A percentile compares a stretch with the other conserved stretches of the same genome.
Evolutionary conservation across 2,113 vertebrate species (phyloP).

Genomic region (Pleuronectes platessa): DNA sequence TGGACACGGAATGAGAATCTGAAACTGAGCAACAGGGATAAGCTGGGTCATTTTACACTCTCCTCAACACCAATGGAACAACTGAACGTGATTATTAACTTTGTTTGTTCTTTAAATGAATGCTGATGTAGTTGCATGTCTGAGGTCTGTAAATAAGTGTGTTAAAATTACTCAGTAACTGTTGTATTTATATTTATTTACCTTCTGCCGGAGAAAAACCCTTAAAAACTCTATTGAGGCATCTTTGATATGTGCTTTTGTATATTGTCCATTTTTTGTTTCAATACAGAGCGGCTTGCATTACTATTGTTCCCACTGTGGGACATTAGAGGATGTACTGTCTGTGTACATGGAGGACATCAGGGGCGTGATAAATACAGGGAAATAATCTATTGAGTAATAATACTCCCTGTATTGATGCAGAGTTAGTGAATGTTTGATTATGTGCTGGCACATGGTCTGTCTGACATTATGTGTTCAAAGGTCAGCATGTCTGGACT

Average conservation of each 20-base stretch:
- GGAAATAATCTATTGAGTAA: neutral
- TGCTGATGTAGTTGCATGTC: no score
- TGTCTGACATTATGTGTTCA: neutral
- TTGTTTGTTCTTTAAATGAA: no score
- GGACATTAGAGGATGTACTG: no score
- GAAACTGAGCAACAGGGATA: conserved; percentile 19
- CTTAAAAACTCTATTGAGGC: neutral
- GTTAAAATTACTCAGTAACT: no score
- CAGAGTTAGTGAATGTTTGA: neutral
- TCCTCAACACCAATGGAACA: no score
- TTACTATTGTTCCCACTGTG: neutral
- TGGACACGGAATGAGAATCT: conserved; percentile 1
- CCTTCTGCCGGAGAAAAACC: neutral
- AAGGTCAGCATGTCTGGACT: neutral
- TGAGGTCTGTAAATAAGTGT: no score
- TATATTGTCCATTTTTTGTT: neutral
- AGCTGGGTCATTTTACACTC: conserved; percentile 6
- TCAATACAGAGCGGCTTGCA: neutral
- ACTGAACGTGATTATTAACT: no score
- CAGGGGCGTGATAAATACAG: no score
- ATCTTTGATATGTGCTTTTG: neutral
- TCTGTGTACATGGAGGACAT: no score
- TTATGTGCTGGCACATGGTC: neutral
- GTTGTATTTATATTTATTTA: no score
- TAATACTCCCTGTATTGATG: neutral